Evolutionary conservation across 2,888 invertebrate species (phyloP).

Genomic region (Boloria selene): DNA sequence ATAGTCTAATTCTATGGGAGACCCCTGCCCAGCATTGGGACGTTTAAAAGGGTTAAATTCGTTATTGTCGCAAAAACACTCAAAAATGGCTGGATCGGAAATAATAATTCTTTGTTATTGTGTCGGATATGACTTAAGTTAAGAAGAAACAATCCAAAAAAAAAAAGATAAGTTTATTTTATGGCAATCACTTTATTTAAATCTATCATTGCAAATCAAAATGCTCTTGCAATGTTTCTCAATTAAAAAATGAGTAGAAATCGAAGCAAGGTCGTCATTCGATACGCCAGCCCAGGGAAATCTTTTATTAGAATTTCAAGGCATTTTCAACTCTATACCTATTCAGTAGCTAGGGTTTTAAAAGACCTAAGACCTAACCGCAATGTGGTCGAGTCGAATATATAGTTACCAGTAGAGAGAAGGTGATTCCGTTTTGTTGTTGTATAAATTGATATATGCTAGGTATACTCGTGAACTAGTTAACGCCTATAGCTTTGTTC

Average conservation of each 20-base stretch:
- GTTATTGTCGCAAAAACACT: too few species aligned
- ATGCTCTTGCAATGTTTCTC: constrained; percentile 7
- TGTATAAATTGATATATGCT: not conserved
- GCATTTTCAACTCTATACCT: constrained; percentile 7
- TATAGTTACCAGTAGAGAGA: constrained; percentile 8
- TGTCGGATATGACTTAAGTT: too few species aligned
- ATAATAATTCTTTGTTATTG: too few species aligned
- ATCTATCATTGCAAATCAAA: constrained; percentile 4
- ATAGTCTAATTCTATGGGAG: too few species aligned
- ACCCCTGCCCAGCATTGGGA: too few species aligned
- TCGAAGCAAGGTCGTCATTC: constrained; percentile 29
- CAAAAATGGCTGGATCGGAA: too few species aligned
- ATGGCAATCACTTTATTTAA: not conserved
- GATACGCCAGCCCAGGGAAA: constrained; percentile 21
- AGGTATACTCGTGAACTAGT: too few species aligned
- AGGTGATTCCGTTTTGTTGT: constrained; percentile 3
- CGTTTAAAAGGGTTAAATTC: too few species aligned
- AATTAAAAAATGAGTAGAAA: constrained; percentile 27
- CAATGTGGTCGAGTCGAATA: constrained; percentile 26
- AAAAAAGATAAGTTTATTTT: too few species aligned
- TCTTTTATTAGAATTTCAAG: not conserved
- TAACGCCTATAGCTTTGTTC: too few species aligned
- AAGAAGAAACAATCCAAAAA: too few species aligned
- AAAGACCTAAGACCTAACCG: constrained; percentile 23
- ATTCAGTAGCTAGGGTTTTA: not conserved